phyloP scores from a whole-genome alignment of 2,113 vertebrate species.

The Sigmodon hispidus region DNA sequence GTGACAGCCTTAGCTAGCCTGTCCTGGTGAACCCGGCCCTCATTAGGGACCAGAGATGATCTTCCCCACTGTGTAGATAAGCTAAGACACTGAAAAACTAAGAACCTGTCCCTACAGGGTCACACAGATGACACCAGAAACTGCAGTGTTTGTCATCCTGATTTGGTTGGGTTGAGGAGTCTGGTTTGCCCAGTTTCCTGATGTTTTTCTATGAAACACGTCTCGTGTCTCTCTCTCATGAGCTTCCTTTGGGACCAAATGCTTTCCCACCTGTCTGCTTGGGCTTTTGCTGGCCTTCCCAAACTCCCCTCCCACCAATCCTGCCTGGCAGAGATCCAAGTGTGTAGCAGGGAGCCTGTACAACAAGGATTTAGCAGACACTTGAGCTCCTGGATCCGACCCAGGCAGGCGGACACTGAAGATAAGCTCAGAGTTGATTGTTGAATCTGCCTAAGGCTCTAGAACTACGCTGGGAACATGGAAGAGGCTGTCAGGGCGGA shows the following conservation, averaged over 20 bases:
- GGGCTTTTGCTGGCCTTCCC: neutral
- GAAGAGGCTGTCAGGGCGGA: neutral
- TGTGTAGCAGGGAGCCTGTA: neutral
- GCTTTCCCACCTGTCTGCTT: neutral
- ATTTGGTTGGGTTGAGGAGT: neutral
- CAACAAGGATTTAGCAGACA: slow-evolving; percentile 6
- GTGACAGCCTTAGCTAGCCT: neutral
- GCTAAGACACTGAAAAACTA: neutral
- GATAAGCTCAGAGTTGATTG: slow-evolving; percentile 29
- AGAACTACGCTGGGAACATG: neutral
- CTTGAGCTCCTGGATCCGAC: neutral
- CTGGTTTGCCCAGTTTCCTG: neutral
- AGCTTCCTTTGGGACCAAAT: neutral
- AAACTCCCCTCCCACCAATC: neutral
- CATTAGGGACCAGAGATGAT: neutral
- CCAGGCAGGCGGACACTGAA: neutral
- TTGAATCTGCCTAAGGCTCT: neutral
- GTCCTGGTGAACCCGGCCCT: neutral
- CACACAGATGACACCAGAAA: neutral
- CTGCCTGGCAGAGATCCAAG: neutral
- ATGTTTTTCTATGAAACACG: neutral
- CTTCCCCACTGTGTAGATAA: neutral
- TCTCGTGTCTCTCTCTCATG: neutral
- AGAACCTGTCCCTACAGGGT: neutral
- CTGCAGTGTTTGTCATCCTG: neutral